Evolutionary conservation across 2,888 invertebrate species (phyloP), one percentile per base, ranked within the genome.

Genomic region (Nasonia oneida): DNA sequence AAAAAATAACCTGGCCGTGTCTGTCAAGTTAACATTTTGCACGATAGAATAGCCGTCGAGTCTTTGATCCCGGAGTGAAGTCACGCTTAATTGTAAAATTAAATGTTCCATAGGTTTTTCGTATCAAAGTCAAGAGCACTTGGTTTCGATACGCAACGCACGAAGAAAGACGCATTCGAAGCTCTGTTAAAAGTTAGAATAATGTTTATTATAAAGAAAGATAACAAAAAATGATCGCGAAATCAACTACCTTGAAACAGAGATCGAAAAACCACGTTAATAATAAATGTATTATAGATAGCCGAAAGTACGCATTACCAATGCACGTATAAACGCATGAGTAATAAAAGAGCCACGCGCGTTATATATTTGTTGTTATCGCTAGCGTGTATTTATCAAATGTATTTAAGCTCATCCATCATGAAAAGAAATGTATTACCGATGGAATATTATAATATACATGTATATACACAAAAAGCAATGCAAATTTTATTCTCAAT

Each of bases 291-390:
- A 87, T 81, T 83, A 85, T 87, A 85, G 79, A 70, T 87, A 87
- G 79, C 85, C 76, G 33, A 83, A 81, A 73, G 74, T 78, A 81
- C 71, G 84, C 71, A 83, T 87, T 80, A 82, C 29, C 74, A 67
- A 80, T 76, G 81, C 73, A 85, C 74, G 53, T 81, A 53, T 57
- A 80, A 84, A 53, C 73, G 37, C 71, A 76, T 64, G 53, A 75
- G 42, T 71, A 76, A 80, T 70, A 23, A 81, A 81, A 85, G 61
- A 87, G 70, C 53, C 64, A 75, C 57, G 83, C 70, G 85, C 83
- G 78, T 81, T 87, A 84, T 85, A 84, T 80, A 87, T 87, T 87
- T 88, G 81, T 88, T 86, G 87, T 87, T 87, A 88, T 84, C 80
- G 64, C 83, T 87, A 82, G 82, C 81, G 86, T 81, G 82, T 86